Base-by-base conservation (phyloP, 1,140 invertebrate genomes). In the Drosophila ogumai region DNA sequence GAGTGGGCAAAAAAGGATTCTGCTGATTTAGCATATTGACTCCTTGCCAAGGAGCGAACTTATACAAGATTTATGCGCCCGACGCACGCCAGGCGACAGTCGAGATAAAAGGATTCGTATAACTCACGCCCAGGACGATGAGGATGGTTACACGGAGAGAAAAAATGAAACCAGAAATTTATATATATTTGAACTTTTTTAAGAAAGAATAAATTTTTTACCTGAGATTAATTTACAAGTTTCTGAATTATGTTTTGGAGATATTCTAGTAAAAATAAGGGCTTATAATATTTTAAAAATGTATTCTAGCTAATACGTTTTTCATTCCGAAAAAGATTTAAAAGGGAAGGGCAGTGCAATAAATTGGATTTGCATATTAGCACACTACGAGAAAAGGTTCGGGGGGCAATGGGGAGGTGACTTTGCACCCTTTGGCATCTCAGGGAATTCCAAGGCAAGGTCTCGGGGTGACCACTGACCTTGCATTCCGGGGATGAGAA, bases 291-390 rank as follows among this genome's bases (percentile, higher is more conserved):
- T 12, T 44, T 52, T 19, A 4, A 13, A 0, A 10, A 32, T 9
- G 0, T 22, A 3, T 6, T 31, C 10, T 0, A 31, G 9, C 15
- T 17, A 0, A 13, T n/a, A 10, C 12, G 12, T 28, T 40, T 55
- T 40, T 40, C 3, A 28, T 13, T 1, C 9, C 6, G 2, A 19
- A 17, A 59, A 25, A 25, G 8, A 7, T 25, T 25, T 19, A 25
- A 12, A 34, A n/a, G 22, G 36, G 36, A n/a, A 25, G 54, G 68
- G 41, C 66, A 82, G 66, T 84, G 85, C 90, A 86, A 91, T 91
- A 85, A 91, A 90, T 87, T 91, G 90, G 85, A 91, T 91, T 91
- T 91, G 85, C 90, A 91, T 91, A 91, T 91, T 91, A 91, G 90
- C 81, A 90, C 90, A 77, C 84, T 78, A 61, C 66, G 49, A 65